Percentiles rank a stretch among this genome's conserved stretches.
phyloP scores from a whole-genome alignment of 2,797 vertebrate species.

The Mionectes olivaceus region DNA sequence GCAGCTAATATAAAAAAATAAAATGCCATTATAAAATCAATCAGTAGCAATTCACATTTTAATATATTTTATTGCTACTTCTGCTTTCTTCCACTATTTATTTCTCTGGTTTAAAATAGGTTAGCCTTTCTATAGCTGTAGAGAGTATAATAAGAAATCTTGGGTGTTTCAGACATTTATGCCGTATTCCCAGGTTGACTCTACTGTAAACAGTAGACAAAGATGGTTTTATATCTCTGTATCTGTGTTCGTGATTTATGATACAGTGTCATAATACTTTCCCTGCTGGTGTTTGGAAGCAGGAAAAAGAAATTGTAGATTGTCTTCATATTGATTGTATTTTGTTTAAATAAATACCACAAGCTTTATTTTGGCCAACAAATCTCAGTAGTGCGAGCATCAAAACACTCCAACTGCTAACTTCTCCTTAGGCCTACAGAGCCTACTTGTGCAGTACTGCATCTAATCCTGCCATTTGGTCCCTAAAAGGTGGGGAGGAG shows the following conservation, averaged over 20 bases:
- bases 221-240: background rate
- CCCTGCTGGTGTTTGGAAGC: background rate
- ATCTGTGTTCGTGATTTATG: slow-evolving; percentile 30
- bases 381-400: background rate
- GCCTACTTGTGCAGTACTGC: background rate
- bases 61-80: background rate
- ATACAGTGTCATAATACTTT: slow-evolving; percentile 10
- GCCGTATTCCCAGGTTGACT: background rate
- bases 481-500: background rate
- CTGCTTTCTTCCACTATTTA: background rate
- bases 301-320: slow-evolving; percentile 39
- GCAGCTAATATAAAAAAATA: background rate
- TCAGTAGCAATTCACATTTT: background rate
- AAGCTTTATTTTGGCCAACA: slow-evolving; percentile 4
- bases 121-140: background rate
- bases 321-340: slow-evolving; percentile 8
- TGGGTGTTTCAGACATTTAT: background rate
- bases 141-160: background rate
- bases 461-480: background rate
- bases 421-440: background rate
- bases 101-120: slow-evolving; percentile 10
- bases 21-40: background rate
- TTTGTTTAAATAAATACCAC: slow-evolving; percentile 41
- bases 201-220: background rate
- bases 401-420: background rate